Percentiles rank a stretch among this genome's conserved stretches.
Evolutionary conservation across 2,888 invertebrate genomes (phyloP).

Genomic region (Unio delphinus): DNA sequence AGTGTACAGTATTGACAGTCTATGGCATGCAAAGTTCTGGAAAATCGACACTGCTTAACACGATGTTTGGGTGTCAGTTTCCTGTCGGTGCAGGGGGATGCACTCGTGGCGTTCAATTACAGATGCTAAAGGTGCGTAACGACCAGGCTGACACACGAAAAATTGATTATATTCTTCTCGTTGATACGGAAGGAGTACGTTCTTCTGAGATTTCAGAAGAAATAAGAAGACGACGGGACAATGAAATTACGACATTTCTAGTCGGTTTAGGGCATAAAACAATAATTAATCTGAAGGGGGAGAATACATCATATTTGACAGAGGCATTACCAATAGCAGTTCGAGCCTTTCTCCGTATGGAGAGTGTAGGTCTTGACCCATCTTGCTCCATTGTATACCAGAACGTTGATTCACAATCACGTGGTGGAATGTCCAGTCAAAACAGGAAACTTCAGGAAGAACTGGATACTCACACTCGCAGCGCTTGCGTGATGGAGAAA

Average conservation of each 20-base stretch:
- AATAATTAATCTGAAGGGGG: constrained; percentile 5
- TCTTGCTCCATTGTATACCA: constrained; percentile 10
- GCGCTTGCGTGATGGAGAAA: constrained; percentile 5
- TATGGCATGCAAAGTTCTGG: constrained; percentile 15
- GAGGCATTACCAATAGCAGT: constrained; percentile 6
- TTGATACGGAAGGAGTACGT: constrained; percentile 13
- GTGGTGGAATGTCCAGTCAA: too few relatives aligned
- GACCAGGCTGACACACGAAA: not conserved
- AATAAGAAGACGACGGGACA: constrained; percentile 4
- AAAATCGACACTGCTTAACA: constrained; percentile 11
- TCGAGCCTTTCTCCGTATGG: constrained; percentile 1
- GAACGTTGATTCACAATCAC: constrained; percentile 4
- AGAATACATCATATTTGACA: constrained; percentile 4
- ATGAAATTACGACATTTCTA: constrained; percentile 8
- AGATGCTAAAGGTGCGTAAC: constrained; percentile 2
- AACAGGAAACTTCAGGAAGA: too few relatives aligned
- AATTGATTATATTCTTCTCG: constrained; percentile 9
- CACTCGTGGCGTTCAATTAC: constrained; percentile 10
- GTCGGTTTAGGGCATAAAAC: constrained; percentile 1
- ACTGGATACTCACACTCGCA: too few relatives aligned
- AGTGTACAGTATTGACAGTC: constrained; percentile 2
- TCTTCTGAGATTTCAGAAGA: constrained; percentile 7
- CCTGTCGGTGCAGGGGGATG: constrained; percentile 13
- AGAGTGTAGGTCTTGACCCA: not conserved
- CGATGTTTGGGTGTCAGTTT: constrained; percentile 12